Percentiles rank a stretch among this genome's conserved stretches.
These are phyloP conservation scores for Lethrus apterus DNA, from an alignment of 1,140 invertebrate genomes.

Conservation along the genomic window DNA sequence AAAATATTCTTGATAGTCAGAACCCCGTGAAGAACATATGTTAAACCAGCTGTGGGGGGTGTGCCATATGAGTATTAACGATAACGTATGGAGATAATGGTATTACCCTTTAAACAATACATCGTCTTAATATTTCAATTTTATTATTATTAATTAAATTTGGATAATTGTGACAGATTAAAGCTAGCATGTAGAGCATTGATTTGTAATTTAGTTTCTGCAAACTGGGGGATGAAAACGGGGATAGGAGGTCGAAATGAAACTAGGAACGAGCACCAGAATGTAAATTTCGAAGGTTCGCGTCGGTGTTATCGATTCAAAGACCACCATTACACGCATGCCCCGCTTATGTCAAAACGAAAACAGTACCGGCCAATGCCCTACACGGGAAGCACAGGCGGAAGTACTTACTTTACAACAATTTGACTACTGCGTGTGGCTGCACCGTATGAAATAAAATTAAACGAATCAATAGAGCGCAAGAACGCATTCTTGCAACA, in stretches of 20 bases:
- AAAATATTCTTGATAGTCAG: too few species aligned
- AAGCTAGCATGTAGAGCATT: neutral
- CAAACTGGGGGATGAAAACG: slow-evolving; percentile 12
- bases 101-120: neutral
- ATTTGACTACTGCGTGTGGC: too few species aligned
- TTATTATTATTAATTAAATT: too few species aligned
- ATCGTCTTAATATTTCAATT: too few species aligned
- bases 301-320: slow-evolving; percentile 17
- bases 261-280: slow-evolving; percentile 12
- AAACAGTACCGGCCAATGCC: slow-evolving; percentile 27
- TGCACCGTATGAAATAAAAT: slow-evolving; percentile 21
- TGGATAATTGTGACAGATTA: too few species aligned
- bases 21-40: slow-evolving; percentile 10
- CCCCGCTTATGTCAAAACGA: slow-evolving; percentile 18
- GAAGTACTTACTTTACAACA: slow-evolving; percentile 34
- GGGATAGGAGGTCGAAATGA: slow-evolving; percentile 14
- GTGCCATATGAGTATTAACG: neutral
- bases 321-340: slow-evolving; percentile 19
- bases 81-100: neutral
- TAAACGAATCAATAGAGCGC: slow-evolving; percentile 19
- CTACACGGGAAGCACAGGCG: slow-evolving; percentile 25
- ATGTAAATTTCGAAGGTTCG: slow-evolving; percentile 11
- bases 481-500: too few species aligned
- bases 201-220: slow-evolving; percentile 12
- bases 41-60: slow-evolving; percentile 11